A percentile compares a stretch with the other conserved stretches of the same genome.
These are phyloP conservation scores for Entelurus aequoreus DNA, from an alignment of 2,113 vertebrate species.

Conservation along the genomic window DNA sequence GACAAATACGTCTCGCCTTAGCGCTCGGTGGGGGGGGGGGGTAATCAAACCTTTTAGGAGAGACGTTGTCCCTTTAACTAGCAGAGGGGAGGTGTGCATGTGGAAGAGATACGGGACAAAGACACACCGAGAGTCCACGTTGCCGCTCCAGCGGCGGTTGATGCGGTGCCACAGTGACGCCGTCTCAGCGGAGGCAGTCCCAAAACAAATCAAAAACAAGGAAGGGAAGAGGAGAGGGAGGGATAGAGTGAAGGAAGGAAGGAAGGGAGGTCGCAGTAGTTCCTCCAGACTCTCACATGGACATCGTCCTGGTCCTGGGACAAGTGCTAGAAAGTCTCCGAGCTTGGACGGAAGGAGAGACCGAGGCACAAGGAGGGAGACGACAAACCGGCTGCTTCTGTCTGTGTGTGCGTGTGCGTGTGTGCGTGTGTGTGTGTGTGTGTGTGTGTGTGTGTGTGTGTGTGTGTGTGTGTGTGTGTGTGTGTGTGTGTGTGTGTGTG, in stretches of 20 bases:
- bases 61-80: slow-evolving; percentile 64
- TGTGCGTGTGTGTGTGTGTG: background rate
- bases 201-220: slow-evolving; percentile 52
- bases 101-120: slow-evolving; percentile 41
- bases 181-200: slow-evolving; percentile 64
- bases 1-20: too few species aligned
- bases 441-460: too few species aligned
- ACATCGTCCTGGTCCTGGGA: slow-evolving; percentile 59
- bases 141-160: slow-evolving; percentile 68
- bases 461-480: background rate
- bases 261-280: slow-evolving; percentile 49
- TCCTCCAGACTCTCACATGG: slow-evolving; percentile 68
- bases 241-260: slow-evolving; percentile 27
- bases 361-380: slow-evolving; percentile 22
- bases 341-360: slow-evolving; percentile 45
- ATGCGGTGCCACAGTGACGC: slow-evolving; percentile 74
- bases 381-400: slow-evolving; percentile 41
- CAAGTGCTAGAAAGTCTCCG: slow-evolving; percentile 60
- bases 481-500: background rate
- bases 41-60: background rate
- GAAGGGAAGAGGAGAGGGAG: slow-evolving; percentile 60
- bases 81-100: slow-evolving; percentile 53
- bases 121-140: slow-evolving; percentile 64
- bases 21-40: too few species aligned
- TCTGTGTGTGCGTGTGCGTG: background rate